phyloP scores from a whole-genome alignment of 2,888 invertebrate species.

The Macaria liturata region DNA sequence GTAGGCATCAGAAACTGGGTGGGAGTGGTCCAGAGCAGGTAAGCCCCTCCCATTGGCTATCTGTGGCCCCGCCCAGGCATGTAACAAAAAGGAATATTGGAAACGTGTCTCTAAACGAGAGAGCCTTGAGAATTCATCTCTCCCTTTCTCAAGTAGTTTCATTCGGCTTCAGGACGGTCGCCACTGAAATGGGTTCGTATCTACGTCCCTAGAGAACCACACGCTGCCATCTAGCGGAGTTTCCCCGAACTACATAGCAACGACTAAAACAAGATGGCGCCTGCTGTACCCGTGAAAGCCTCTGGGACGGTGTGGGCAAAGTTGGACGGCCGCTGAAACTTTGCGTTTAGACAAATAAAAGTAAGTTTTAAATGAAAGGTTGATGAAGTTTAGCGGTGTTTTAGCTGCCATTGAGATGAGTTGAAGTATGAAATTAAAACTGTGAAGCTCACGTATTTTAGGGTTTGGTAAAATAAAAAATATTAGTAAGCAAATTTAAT shows the following conservation, averaged over 20 bases:
- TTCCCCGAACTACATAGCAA: conserved; percentile 46
- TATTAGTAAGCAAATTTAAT: no score
- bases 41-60: conserved; percentile 70
- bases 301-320: conserved; percentile 40
- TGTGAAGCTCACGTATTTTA: no score
- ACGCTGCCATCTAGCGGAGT: conserved; percentile 58
- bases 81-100: conserved; percentile 69
- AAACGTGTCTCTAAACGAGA: conserved; percentile 56
- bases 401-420: no score
- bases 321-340: conserved; percentile 41
- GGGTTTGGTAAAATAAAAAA: no score
- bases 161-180: conserved; percentile 75
- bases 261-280: conserved; percentile 68
- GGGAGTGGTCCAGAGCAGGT: conserved; percentile 64
- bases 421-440: no score
- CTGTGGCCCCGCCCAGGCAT: conserved; percentile 64
- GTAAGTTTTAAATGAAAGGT: conserved; percentile 11
- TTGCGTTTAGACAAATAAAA: conserved; percentile 42
- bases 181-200: conserved; percentile 66
- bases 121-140: conserved; percentile 79
- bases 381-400: neutral
- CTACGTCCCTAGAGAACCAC: conserved; percentile 54
- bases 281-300: conserved; percentile 43
- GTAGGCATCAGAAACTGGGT: conserved; percentile 79
- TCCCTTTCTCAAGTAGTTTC: conserved; percentile 71